Evolutionary conservation across 2,797 vertebrate species (phyloP).

Genomic region (Perodicticus potto): DNA sequence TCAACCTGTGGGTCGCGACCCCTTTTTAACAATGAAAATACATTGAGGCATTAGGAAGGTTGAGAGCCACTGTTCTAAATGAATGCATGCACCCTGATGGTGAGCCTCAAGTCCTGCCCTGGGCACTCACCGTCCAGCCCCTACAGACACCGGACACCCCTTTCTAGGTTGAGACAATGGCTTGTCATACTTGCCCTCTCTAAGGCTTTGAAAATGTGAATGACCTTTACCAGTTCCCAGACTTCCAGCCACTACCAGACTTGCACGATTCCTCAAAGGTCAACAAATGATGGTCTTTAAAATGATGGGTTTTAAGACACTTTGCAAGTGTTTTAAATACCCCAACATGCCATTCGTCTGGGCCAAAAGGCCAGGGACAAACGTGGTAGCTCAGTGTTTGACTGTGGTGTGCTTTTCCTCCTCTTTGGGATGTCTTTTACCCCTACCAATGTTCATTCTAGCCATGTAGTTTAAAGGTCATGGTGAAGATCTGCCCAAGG

Average conservation of each 20-base stretch:
- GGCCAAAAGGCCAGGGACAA: background rate
- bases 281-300: background rate
- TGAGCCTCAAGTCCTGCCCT: background rate
- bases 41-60: too few relatives aligned
- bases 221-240: slow-evolving; percentile 1
- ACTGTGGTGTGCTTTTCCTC: background rate
- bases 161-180: background rate
- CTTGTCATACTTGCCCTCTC: background rate
- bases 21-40: too few relatives aligned
- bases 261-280: background rate
- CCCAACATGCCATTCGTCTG: background rate
- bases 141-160: background rate
- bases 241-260: background rate
- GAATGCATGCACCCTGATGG: background rate
- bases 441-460: slow-evolving; percentile 33
- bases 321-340: slow-evolving; percentile 29
- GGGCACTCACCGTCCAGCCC: background rate
- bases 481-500: slow-evolving; percentile 53
- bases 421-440: slow-evolving; percentile 38
- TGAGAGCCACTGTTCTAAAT: background rate
- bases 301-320: too few relatives aligned
- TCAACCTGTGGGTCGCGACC: too few relatives aligned
- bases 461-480: slow-evolving; percentile 45
- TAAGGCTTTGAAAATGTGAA: slow-evolving; percentile 42
- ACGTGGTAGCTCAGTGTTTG: slow-evolving; percentile 23